A percentile compares a stretch with the other conserved stretches of the same genome.
Evolutionary conservation across 2,888 invertebrate species (phyloP).

Genomic region (Laspeyria flexula): DNA sequence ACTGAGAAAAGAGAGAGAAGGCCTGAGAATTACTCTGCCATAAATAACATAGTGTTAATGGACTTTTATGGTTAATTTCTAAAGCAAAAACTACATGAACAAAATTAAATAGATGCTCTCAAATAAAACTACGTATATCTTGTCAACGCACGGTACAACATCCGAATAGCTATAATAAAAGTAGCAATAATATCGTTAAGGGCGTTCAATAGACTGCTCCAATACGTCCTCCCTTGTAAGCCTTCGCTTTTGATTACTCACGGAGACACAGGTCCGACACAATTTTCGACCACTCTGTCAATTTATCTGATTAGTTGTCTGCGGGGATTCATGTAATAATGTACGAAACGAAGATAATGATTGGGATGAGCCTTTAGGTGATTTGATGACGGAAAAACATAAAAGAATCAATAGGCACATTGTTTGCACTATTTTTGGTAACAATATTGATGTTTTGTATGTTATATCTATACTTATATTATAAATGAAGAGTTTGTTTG

Average conservation of each 20-base stretch:
- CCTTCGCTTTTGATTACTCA: constrained; percentile 49
- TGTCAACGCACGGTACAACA: neutral
- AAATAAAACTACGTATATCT: no score
- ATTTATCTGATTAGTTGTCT: constrained; percentile 55
- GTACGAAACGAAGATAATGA: constrained; percentile 31
- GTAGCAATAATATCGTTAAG: constrained; percentile 36
- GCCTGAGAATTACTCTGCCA: no score
- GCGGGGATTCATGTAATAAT: constrained; percentile 46
- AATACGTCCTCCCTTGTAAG: constrained; percentile 35
- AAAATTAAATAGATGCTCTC: no score
- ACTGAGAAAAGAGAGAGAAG: no score
- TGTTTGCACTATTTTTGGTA: neutral
- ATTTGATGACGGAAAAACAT: constrained; percentile 15
- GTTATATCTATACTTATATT: no score
- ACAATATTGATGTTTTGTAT: no score
- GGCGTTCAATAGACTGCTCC: constrained; percentile 31
- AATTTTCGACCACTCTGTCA: constrained; percentile 55
- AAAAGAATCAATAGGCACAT: neutral
- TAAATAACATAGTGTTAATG: no score
- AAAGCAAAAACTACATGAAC: no score
- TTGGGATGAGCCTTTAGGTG: constrained; percentile 28
- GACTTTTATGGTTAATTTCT: no score
- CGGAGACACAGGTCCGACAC: constrained; percentile 45
- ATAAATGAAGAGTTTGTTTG: no score
- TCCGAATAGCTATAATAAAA: constrained; percentile 18